Evolutionary conservation across 2,888 invertebrate genomes (phyloP).

Genomic region (Acleris sparsana): DNA sequence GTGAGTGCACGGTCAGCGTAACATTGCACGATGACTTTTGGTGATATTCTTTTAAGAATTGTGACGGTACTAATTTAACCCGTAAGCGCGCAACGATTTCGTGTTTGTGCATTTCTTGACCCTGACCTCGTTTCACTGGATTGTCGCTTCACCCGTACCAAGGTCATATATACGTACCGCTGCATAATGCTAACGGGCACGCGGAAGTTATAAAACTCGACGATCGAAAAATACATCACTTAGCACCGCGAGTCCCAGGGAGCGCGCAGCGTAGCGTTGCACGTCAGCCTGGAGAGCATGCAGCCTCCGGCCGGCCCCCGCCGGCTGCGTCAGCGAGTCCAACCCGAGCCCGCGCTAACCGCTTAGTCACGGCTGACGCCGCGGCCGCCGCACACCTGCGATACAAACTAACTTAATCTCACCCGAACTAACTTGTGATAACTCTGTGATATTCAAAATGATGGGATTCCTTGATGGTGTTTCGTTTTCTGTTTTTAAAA

Average conservation of each 20-base stretch:
- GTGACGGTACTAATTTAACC: too few species aligned
- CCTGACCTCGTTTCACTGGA: too few species aligned
- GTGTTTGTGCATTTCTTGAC: too few species aligned
- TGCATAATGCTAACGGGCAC: neutral
- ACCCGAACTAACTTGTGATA: constrained; percentile 34
- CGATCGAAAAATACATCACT: too few species aligned
- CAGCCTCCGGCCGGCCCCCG: constrained; percentile 34
- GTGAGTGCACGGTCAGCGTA: neutral
- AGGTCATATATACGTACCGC: too few species aligned
- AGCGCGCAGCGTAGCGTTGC: constrained; percentile 20
- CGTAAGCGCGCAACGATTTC: too few species aligned
- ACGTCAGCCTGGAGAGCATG: constrained; percentile 36
- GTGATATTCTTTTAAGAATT: too few species aligned
- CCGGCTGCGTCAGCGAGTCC: constrained; percentile 37
- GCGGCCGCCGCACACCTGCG: constrained; percentile 60
- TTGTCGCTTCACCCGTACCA: too few species aligned
- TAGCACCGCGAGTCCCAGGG: neutral
- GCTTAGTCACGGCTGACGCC: constrained; percentile 66
- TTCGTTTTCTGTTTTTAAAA: constrained; percentile 40
- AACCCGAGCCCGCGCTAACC: constrained; percentile 52
- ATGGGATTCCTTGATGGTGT: constrained; percentile 40
- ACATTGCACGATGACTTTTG: constrained; percentile 39
- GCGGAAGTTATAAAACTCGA: neutral
- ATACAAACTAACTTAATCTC: constrained; percentile 50
- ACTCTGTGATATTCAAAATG: constrained; percentile 38